Conservation (phyloP, 2,888 invertebrate genomes). For the Lasioglossum morio region DNA sequence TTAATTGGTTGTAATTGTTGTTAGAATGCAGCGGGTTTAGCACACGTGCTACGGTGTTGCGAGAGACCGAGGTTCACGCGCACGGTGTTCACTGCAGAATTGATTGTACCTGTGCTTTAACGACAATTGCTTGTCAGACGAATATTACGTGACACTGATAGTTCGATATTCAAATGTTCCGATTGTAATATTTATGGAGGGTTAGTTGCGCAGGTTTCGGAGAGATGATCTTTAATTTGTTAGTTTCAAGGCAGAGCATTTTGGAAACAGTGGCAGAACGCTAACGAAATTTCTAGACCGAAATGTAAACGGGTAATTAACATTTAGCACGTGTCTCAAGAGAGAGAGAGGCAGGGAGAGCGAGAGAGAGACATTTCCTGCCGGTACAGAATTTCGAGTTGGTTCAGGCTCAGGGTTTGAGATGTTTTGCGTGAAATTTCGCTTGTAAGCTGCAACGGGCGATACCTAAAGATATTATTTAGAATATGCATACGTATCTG, state of each 20-base stretch:
- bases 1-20: conserved; percentile 1
- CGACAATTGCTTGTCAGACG: not conserved
- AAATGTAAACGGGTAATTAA: conserved; percentile 1
- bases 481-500: not conserved
- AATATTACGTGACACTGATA: not conserved
- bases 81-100: not conserved
- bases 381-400: not conserved
- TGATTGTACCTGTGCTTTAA: not conserved
- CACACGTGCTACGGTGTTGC: not conserved
- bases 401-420: not conserved
- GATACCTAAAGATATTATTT: not conserved
- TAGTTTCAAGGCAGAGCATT: not conserved
- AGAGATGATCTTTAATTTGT: not conserved
- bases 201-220: not conserved
- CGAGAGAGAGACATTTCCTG: not conserved
- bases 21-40: not conserved
- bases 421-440: conserved; percentile 7
- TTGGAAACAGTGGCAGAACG: not conserved
- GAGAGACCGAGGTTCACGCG: not conserved
- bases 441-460: not conserved
- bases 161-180: not conserved
- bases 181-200: not conserved
- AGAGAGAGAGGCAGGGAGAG: not conserved
- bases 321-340: not conserved
- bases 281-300: not conserved